A percentile compares a stretch with the other conserved stretches of the same genome.
phyloP scores from a whole-genome alignment of 2,888 invertebrate species.

The Ormyrus labotus region DNA sequence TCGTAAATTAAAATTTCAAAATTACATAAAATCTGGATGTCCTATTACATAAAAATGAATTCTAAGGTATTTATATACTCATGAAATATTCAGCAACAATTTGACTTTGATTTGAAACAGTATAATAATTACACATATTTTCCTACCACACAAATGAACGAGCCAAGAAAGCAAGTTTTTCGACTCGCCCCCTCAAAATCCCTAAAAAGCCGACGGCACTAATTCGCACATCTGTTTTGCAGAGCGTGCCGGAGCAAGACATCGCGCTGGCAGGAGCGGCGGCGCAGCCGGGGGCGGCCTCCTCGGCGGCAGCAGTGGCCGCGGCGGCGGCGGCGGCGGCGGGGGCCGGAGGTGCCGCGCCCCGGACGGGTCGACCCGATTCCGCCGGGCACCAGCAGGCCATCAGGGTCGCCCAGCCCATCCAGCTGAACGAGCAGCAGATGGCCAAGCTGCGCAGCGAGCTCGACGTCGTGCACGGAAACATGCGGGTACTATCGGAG shows the following conservation, averaged over 20 bases:
- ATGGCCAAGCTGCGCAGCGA: conserved; percentile 93
- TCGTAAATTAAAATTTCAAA: too few species aligned
- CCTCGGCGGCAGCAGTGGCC: conserved; percentile 52
- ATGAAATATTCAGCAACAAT: too few species aligned
- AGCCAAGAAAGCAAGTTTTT: too few species aligned
- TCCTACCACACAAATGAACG: too few species aligned
- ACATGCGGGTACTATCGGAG: conserved; percentile 95
- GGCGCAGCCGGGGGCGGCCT: conserved; percentile 58
- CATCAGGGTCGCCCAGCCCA: conserved; percentile 64
- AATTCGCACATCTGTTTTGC: neutral
- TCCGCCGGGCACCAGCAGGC: too few species aligned
- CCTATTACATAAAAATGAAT: too few species aligned
- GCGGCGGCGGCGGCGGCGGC: conserved; percentile 51
- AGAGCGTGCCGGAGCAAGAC: conserved; percentile 74
- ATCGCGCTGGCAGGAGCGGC: conserved; percentile 43
- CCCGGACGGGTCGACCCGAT: conserved; percentile 3
- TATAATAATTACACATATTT: too few species aligned
- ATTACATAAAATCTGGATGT: too few species aligned
- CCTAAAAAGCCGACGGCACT: neutral
- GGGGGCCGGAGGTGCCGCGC: conserved; percentile 16
- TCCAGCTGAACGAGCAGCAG: conserved; percentile 86
- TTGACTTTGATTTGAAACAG: too few species aligned
- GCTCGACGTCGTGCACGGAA: conserved; percentile 94
- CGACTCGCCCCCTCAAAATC: too few species aligned
- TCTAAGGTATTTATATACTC: too few species aligned